Conservation (phyloP, 2,888 invertebrate genomes). For the Drosophila aldrichi region DNA sequence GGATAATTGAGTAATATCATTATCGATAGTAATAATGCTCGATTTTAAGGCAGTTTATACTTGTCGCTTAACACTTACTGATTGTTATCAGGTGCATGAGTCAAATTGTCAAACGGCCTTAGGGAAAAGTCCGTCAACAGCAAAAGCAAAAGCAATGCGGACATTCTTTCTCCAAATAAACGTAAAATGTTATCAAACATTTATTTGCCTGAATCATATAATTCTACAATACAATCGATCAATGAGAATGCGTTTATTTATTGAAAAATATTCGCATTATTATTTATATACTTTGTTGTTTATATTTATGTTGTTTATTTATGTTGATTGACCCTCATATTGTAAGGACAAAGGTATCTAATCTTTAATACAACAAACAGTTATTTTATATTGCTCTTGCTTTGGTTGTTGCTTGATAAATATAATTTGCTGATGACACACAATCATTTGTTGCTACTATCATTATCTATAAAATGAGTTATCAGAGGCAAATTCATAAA, state of each 20-base stretch:
- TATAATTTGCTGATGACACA: constrained; percentile 35
- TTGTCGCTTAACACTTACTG: neutral
- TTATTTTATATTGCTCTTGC: neutral
- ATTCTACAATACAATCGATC: neutral
- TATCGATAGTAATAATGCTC: neutral
- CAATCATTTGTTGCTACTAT: constrained; percentile 29
- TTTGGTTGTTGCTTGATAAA: neutral
- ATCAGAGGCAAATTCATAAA: constrained; percentile 2
- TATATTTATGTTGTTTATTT: neutral
- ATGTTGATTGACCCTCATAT: neutral
- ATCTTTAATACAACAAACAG: neutral
- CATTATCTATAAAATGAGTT: constrained; percentile 31
- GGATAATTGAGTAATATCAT: neutral
- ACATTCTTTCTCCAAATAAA: neutral
- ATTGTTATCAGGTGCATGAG: neutral
- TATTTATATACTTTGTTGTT: neutral
- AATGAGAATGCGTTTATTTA: neutral
- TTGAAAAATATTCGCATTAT: neutral
- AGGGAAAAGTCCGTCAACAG: neutral
- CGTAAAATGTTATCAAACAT: neutral
- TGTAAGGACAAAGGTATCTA: constrained; percentile 1
- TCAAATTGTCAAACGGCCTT: neutral
- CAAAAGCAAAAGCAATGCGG: neutral
- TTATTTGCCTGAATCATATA: neutral
- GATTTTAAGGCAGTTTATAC: no score